phyloP scores from a whole-genome alignment of 2,797 vertebrate species.

The Petrocephalus schoutedeni region DNA sequence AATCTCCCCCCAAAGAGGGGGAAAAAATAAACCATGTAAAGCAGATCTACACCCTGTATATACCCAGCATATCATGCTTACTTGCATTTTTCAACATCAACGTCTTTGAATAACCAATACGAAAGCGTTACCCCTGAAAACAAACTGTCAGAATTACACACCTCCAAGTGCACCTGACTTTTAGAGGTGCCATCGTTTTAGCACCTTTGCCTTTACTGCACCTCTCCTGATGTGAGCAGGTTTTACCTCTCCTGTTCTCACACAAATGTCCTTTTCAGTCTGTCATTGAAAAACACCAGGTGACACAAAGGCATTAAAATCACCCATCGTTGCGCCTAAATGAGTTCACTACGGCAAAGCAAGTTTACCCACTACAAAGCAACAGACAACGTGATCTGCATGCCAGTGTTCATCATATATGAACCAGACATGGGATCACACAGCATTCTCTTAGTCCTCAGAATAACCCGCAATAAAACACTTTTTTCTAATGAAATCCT shows the following conservation, averaged over 20 bases:
- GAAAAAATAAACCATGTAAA: neutral
- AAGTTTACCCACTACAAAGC: neutral
- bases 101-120: neutral
- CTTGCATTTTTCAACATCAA: neutral
- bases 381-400: no score
- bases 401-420: neutral
- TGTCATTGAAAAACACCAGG: neutral
- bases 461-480: neutral
- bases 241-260: neutral
- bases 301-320: neutral
- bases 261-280: neutral
- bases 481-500: neutral
- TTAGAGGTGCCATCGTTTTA: constrained; percentile 38
- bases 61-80: neutral
- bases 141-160: neutral
- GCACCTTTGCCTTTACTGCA: constrained; percentile 30
- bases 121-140: neutral
- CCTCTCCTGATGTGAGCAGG: neutral
- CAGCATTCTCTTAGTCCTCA: neutral
- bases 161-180: constrained; percentile 16
- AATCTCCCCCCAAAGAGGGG: neutral
- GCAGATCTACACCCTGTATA: neutral
- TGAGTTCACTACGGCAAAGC: neutral
- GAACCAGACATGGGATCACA: neutral
- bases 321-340: neutral